phyloP scores from a whole-genome alignment of 2,888 invertebrate genomes.

The Polydrusus cervinus region DNA sequence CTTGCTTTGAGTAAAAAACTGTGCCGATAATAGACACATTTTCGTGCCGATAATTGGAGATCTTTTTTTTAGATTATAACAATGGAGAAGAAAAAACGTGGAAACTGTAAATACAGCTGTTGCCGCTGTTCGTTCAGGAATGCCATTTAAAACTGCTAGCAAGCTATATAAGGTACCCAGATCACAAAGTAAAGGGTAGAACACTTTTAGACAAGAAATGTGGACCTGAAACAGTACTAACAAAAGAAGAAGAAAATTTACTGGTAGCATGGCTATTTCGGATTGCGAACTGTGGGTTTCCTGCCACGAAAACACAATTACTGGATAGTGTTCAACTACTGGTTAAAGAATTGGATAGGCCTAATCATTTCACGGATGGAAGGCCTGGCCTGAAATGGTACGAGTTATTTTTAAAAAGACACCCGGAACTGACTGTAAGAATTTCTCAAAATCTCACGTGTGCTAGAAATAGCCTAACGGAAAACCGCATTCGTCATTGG shows the following conservation, averaged over 20 bases:
- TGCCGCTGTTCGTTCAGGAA: too few species aligned
- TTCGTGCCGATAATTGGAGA: constrained; percentile 11
- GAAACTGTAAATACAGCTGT: constrained; percentile 29
- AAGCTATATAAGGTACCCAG: too few species aligned
- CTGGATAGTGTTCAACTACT: constrained; percentile 39
- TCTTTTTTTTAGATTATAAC: constrained; percentile 13
- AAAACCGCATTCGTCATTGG: not conserved
- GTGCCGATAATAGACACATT: constrained; percentile 24
- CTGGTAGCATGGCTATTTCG: constrained; percentile 25
- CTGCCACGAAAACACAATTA: constrained; percentile 26
- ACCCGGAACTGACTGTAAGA: too few species aligned
- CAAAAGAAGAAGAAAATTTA: constrained; percentile 31
- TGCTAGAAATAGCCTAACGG: too few species aligned
- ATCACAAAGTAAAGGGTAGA: constrained; percentile 34
- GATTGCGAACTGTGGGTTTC: constrained; percentile 37
- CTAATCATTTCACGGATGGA: constrained; percentile 17
- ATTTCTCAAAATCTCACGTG: too few species aligned
- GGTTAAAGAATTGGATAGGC: constrained; percentile 31
- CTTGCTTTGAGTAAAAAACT: not conserved
- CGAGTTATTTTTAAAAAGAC: too few species aligned
- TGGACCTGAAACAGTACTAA: constrained; percentile 32
- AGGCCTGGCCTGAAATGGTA: constrained; percentile 17
- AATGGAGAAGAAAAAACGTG: not conserved
- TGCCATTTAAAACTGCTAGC: constrained; percentile 37
- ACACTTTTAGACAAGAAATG: constrained; percentile 23